Evolutionary conservation across 2,113 vertebrate genomes (phyloP), one percentile per base, ranked within the genome.

Genomic region (Pygoscelis adeliae): DNA sequence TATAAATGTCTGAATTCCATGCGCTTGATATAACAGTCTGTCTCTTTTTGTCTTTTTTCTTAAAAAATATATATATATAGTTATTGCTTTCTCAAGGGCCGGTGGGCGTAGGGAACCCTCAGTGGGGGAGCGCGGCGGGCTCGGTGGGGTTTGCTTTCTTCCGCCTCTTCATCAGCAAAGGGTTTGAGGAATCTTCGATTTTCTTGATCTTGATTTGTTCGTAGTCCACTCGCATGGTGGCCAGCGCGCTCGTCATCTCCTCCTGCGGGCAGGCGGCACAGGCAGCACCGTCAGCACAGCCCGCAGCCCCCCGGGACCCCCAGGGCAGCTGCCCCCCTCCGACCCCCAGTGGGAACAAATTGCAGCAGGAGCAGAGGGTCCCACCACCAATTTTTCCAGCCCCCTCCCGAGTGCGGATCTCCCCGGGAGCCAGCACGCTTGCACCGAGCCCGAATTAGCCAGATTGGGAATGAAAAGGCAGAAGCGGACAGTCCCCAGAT

Each of bases 141-240:
- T 98, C 89, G 53, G 95, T 56, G 79, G 97, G 87, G 53, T 96
- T 99, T 8, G 99, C 98, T 96, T 99, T 99, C 98, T 99, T 99
- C 93, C 99, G 98, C 97, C 99, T 98, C 97, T 99, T 99, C 93
- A 98, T 98, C 90, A 99, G 99, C 98, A 99, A 97, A 59, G 99
- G 99, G 97, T 99, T 99, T 15, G 98, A 99, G 2, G 99, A 99
- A 13, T 99, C 99, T 93, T 99, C 99, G 1, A 99, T 99, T 93
- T 99, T 99, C 98, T 99, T 99, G 97, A 99, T 99, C 98, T 99
- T 99, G 97, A 99, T 99, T 97, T 99, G 99, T 96, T 99, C 99
- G 0, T 99, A 99, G 98, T 99, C 99, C 10, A 99, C 99, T 34
- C 99, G 97, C 99, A 99, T 99, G 25, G 99, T 99, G 93, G 99